phyloP scores from a whole-genome alignment of 2,888 invertebrate species.

The Tryphoninae sp. region DNA sequence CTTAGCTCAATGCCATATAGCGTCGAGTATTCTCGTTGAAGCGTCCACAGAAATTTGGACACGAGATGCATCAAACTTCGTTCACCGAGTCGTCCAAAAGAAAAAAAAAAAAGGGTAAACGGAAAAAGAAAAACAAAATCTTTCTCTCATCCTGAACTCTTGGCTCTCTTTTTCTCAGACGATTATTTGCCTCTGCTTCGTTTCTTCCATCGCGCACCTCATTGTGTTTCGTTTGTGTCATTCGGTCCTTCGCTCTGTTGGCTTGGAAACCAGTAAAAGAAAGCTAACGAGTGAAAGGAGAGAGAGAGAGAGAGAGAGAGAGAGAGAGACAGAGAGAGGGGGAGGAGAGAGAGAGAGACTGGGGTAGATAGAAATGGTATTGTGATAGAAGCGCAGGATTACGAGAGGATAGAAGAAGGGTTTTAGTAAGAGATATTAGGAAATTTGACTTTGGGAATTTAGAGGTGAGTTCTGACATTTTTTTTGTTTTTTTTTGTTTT shows the following conservation, averaged over 20 bases:
- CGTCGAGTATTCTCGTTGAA: neutral
- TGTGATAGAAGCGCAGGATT: constrained; percentile 3
- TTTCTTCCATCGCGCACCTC: constrained; percentile 49
- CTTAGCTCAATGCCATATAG: neutral
- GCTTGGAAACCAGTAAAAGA: constrained; percentile 35
- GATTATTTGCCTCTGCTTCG: constrained; percentile 3
- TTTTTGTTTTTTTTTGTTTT: constrained; percentile 57
- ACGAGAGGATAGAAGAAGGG: neutral
- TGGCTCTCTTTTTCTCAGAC: constrained; percentile 14
- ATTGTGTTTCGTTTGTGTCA: constrained; percentile 31
- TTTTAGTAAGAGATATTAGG: constrained; percentile 31
- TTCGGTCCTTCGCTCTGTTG: neutral
- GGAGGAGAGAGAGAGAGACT: neutral
- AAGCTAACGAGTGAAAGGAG: constrained; percentile 23
- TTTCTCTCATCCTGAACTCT: constrained; percentile 33
- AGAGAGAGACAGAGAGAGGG: constrained; percentile 4
- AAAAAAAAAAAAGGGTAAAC: constrained; percentile 11
- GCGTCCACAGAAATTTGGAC: neutral
- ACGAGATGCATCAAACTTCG: constrained; percentile 61
- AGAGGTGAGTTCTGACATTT: constrained; percentile 66
- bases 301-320: neutral
- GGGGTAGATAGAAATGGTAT: constrained; percentile 2
- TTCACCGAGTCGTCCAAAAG: constrained; percentile 49
- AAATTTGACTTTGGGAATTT: constrained; percentile 65
- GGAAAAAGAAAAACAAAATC: constrained; percentile 29